These are phyloP conservation scores for Heterohyrax brucei DNA, from an alignment of 2,797 vertebrate genomes.

Conservation along the genomic window DNA sequence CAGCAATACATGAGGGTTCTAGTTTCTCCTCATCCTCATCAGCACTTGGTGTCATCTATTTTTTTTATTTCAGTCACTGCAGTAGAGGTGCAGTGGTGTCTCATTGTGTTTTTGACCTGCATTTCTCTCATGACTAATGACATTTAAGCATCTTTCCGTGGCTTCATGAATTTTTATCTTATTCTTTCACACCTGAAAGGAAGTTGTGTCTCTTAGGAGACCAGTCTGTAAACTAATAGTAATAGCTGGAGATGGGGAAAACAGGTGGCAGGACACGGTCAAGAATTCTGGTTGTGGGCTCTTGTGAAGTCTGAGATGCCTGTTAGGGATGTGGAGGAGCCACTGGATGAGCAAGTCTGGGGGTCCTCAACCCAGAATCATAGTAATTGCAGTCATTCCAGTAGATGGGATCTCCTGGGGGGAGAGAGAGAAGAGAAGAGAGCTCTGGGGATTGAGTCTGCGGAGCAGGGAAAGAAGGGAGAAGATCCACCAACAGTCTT, in stretches of 20 bases:
- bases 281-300: rapidly evolving
- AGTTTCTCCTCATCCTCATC: rapidly evolving
- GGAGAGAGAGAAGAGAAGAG: neutral
- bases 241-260: too few relatives aligned
- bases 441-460: neutral
- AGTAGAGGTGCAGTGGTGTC: rapidly evolving
- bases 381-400: too few relatives aligned
- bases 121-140: rapidly evolving
- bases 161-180: neutral
- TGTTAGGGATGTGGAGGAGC: rapidly evolving
- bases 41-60: rapidly evolving
- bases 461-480: neutral
- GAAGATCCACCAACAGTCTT: rapidly evolving
- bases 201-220: rapidly evolving
- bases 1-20: neutral
- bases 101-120: neutral
- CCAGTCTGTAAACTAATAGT: rapidly evolving
- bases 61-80: rapidly evolving
- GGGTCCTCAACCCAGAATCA: rapidly evolving
- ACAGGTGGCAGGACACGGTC: neutral
- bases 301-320: neutral
- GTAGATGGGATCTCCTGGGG: too few relatives aligned
- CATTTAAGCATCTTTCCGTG: neutral
- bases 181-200: neutral
- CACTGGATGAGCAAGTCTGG: rapidly evolving